Base-by-base conservation (phyloP, 2,113 vertebrate species). In the Blennius ocellaris region DNA sequence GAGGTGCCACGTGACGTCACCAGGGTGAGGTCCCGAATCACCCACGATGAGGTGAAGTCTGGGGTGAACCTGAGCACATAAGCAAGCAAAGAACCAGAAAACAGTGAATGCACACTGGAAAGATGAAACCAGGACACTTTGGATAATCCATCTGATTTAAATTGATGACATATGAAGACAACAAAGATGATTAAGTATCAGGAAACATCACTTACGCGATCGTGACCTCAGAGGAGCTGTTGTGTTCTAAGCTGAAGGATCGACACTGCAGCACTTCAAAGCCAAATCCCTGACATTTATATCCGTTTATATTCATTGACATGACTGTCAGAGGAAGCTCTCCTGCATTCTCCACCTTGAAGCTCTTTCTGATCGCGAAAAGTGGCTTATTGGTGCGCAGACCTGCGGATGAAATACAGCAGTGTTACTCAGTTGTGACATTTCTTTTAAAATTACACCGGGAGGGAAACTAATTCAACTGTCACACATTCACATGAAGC, bases 1-100 rank as follows among this genome's bases (percentile, higher is more conserved):
- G 95, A 92, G 12, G 97, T 86, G 55, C 95, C 94, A 0, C 95
- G 95, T 5, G 95, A 94, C 0, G 96, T 98, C 49, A 97, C 93
- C 38, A 99, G 88, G 0, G 95, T 95, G 70, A 99, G 91, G 80
- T 99, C 96, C n/a, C 98, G 94, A 72, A 99, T 97, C 53, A 99
- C 96, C 98, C 98, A 99, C 0, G 98, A 99, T 3, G 98, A 98
- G 0, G 98, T 99, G 60, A 99, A 99, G 88, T 99, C 98, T 11
- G 97, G 98, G n/a, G 97, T 98, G 86, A 99, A 99, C 67, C 97
- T 99, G 89, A 3, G 30, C 37, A 73, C 2, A 11, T 0, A 55
- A 58, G 15, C 38, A 38, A 5, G 44, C 3, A 17, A 11, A 41
- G 11, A 70, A 30, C 62, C 2, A 21, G 5, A 45, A 7, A 15